Evolutionary conservation across 2,113 vertebrate species (phyloP).

Genomic region (Nothoprocta perdicaria): DNA sequence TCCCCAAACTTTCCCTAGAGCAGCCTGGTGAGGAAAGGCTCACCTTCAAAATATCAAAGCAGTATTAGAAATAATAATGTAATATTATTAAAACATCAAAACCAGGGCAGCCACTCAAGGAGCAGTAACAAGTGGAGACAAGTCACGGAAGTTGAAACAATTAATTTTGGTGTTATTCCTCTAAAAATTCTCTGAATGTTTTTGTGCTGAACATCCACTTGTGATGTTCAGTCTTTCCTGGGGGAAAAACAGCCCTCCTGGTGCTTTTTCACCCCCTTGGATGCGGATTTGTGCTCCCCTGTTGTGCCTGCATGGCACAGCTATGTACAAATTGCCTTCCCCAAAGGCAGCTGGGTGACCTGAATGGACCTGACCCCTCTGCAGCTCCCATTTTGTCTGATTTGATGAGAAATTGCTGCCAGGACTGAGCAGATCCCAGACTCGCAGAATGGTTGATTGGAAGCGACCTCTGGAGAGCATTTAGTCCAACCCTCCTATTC

Average conservation of each 20-base stretch:
- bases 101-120: slow-evolving; percentile 9
- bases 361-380: neutral
- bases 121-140: slow-evolving; percentile 54
- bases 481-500: too few species aligned
- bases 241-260: neutral
- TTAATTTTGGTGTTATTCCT: neutral
- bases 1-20: slow-evolving; percentile 39
- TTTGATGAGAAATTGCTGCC: neutral
- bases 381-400: neutral
- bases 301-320: neutral
- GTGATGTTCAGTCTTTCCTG: neutral
- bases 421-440: neutral
- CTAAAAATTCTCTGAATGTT: slow-evolving; percentile 33
- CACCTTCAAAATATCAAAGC: slow-evolving; percentile 54
- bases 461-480: too few species aligned
- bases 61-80: neutral
- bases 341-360: accelerated
- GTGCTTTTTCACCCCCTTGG: neutral
- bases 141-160: slow-evolving; percentile 34
- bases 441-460: too few species aligned
- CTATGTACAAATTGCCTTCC: neutral
- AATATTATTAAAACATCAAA: slow-evolving; percentile 40
- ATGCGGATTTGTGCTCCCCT: neutral
- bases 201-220: slow-evolving; percentile 35
- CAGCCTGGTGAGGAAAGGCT: slow-evolving; percentile 35